Evolutionary conservation across 2,113 vertebrate genomes (phyloP).

Genomic region (Corythaeola cristata): DNA sequence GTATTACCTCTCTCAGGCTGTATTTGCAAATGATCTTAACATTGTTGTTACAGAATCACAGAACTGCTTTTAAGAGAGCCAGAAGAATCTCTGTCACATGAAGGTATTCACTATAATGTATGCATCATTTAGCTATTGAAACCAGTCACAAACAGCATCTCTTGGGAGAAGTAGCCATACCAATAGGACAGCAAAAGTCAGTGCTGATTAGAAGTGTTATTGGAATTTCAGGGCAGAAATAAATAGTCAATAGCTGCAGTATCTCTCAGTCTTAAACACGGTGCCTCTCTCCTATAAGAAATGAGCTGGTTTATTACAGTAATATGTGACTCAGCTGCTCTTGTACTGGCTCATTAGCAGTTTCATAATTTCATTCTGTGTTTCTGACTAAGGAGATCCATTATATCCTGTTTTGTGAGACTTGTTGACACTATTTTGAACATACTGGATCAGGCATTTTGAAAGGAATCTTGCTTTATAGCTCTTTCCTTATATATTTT

Average conservation of each 20-base stretch:
- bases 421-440: background rate
- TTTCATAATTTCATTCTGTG: background rate
- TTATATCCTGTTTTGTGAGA: background rate
- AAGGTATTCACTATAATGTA: background rate
- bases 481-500: background rate
- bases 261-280: background rate
- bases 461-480: background rate
- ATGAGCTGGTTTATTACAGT: background rate
- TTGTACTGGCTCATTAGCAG: background rate
- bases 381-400: background rate
- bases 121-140: background rate
- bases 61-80: background rate
- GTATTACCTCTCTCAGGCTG: background rate
- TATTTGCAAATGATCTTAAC: background rate
- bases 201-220: background rate
- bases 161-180: background rate
- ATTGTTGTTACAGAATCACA: background rate
- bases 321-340: background rate
- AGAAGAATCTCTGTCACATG: fast-evolving
- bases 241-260: background rate
- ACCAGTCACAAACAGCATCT: background rate
- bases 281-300: background rate
- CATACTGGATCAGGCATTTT: background rate
- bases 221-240: background rate
- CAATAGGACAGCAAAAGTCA: background rate